These are phyloP conservation scores for Sympetrum striolatum DNA, from an alignment of 2,888 invertebrate genomes.

Conservation along the genomic window DNA sequence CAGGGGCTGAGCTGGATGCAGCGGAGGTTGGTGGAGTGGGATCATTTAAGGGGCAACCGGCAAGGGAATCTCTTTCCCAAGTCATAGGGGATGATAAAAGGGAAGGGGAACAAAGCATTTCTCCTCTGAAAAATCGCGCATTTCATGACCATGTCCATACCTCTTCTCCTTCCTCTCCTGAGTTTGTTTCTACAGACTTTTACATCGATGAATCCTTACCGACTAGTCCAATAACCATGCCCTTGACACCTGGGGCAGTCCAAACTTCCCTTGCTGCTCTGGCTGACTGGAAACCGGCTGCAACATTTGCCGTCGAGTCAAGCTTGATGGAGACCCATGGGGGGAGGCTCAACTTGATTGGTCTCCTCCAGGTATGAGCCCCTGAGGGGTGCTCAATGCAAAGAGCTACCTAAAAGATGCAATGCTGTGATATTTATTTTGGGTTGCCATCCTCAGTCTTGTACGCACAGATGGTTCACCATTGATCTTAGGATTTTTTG, in stretches of 20 bases:
- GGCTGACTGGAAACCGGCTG: constrained; percentile 36
- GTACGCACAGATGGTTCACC: not conserved
- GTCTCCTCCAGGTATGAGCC: constrained; percentile 41
- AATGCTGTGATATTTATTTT: constrained; percentile 12
- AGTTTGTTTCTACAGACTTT: constrained; percentile 82
- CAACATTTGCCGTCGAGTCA: constrained; percentile 31
- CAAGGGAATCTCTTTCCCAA: constrained; percentile 45
- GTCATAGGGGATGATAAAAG: constrained; percentile 54
- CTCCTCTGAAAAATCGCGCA: constrained; percentile 57
- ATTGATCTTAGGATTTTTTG: not conserved
- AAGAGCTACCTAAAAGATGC: not conserved
- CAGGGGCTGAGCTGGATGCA: constrained; percentile 58
- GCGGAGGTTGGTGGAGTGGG: constrained; percentile 66
- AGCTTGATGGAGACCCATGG: constrained; percentile 32
- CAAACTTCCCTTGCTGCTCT: constrained; percentile 36
- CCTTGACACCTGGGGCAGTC: constrained; percentile 14
- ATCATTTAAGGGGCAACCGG: constrained; percentile 53
- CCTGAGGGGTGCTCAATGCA: constrained; percentile 14
- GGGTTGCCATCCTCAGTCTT: not conserved
- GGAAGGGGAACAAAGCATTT: constrained; percentile 52
- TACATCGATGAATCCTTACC: constrained; percentile 90
- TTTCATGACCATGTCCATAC: constrained; percentile 55
- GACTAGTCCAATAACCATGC: constrained; percentile 66
- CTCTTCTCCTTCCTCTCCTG: constrained; percentile 59
- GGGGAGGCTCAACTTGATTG: constrained; percentile 42